Base-by-base conservation (phyloP, 2,888 invertebrate genomes). In the Sinodicranocentrus sp. region DNA sequence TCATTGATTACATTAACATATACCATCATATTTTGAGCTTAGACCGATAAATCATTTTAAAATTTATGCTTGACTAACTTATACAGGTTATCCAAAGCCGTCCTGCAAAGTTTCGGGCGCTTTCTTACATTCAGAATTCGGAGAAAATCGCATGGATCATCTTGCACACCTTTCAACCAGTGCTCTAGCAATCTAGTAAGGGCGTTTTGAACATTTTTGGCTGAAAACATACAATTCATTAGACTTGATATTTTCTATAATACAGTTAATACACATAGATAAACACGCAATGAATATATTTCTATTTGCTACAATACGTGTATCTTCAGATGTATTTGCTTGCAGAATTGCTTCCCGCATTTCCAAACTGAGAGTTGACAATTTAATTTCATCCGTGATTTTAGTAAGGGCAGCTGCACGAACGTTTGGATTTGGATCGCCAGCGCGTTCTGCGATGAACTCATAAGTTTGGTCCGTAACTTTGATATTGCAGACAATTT, bases 261-360 rank as follows among this genome's bases (percentile, higher is more conserved):
- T 17, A 52, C 13, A 59, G 8, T 23, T n/a, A 23, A 21, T 59
- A 23, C 6, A 23, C 25, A 23, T 23, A 44, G 23, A 48, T 13
- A 25, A 23, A 6, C 23, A 68, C 19, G 23, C 43, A 44, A 44
- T 10, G 21, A 52, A 10, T 10, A n/a, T 17, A 13, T 13, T 52
- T 6, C 5, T 17, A 52, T n/a, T 21, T 57, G 8, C 21, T 19
- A 21, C 21, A 57, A 21, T 3, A 57, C 57, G 57, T 6, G 6
- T 17, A 6, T 52, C 52, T 52, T 52, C 54, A 5, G 70, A 43
- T 21, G 70, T 44, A 26, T 82, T 82, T 2, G 61, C 68, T 19
- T 54, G 59, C 17, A 82, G 28, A 59, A 82, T 82, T 6, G 54
- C 70, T 82, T 82, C 82, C 2, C 82, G 48, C 76, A 82, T 71